Evolutionary conservation across 2,888 invertebrate genomes (phyloP), one percentile per base, ranked within the genome.

Genomic region (Balanococcus diminutus): DNA sequence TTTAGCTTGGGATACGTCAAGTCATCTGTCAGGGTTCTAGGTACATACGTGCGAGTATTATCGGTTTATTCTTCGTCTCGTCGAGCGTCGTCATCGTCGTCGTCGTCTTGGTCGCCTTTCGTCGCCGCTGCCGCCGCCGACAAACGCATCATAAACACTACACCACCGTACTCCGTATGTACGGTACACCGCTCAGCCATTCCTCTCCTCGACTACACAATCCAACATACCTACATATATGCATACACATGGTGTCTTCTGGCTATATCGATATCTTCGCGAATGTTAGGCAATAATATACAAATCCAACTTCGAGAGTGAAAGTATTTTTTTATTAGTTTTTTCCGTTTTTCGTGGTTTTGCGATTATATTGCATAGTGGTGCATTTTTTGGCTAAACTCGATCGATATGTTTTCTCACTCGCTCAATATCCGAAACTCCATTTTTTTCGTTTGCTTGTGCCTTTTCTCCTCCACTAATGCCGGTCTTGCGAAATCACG

Each of bases 21-120:
- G 36, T 56, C 81, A 84, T 72, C 84, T 84, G 84, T 72, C 84
- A 84, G 84, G 84, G 84, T 84, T 84, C n/a, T n/a, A n/a, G n/a
- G n/a, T n/a, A n/a, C n/a, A n/a, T n/a, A n/a, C n/a, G n/a, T n/a
- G n/a, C n/a, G n/a, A n/a, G 36, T 61, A 22, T 22, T 19, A 82
- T 51, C 81, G 46, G 75, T 75, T n/a, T 75, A 32, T 19, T 51
- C 56, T 31, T 82, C 31, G 31, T 39, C 22, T 72, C 79, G 22
- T 56, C 61, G 61, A n/a, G 5, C 72, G 31, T n/a, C 75, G 31
- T 28, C 8, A n/a, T 31, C 56, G 56, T 11, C 56, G 56, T n/a
- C 72, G 31, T n/a, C 75, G 31, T 28, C 22, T 56, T 56, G n/a
- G n/a, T n/a, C n/a, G n/a, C n/a, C n/a, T n/a, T n/a, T 11, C 56